Evolutionary conservation across 2,797 vertebrate species (phyloP), one percentile per base, ranked within the genome.

Genomic region (Gymnothorax javanicus): DNA sequence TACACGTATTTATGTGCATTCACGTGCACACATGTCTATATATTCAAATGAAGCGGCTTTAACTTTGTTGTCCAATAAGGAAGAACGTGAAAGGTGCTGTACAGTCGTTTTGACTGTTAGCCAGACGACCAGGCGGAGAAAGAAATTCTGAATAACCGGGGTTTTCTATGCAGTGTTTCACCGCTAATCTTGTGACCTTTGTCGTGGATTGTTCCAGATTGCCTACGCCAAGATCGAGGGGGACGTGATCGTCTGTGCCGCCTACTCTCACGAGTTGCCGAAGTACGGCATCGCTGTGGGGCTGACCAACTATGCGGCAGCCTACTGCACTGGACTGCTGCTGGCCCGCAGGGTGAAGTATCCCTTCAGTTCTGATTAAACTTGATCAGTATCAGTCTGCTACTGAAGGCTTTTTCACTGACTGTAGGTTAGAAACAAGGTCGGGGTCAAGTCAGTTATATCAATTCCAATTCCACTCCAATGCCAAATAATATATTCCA

Each of bases 191-290:
- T 52, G 20, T 12, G 75, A 12, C 6, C 15, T 52, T 75, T 79
- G 50, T 50, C 17, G 15, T 7, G 71, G 71, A 33, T 52, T 7
- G 43, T 67, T 90, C 0, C 93, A 99, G 98, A 98, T 99, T 59
- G 98, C 98, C 88, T 99, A 99, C 88, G 98, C 98, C 88, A 97
- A 97, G 89, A 99, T 98, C 2, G 98, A 99, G 93, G 98, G 97
- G 0, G 98, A 99, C 88, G 96, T 99, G 96, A 98, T 99, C 8
- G 98, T 99, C 89, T 98, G 97, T 52, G 98, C 98, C 4, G 98
- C 98, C 54, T 99, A 99, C 60, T 96, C 97, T 57, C 98, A 98
- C 0, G 98, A 99, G 92, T 96, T 99, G 91, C 97, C 98, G 2
- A 98, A 99, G 79, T 99, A 98, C 0, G 98, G 98, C 0, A 84